phyloP scores from a whole-genome alignment of 2,888 invertebrate genomes.

The Oxyscelio sp. region DNA sequence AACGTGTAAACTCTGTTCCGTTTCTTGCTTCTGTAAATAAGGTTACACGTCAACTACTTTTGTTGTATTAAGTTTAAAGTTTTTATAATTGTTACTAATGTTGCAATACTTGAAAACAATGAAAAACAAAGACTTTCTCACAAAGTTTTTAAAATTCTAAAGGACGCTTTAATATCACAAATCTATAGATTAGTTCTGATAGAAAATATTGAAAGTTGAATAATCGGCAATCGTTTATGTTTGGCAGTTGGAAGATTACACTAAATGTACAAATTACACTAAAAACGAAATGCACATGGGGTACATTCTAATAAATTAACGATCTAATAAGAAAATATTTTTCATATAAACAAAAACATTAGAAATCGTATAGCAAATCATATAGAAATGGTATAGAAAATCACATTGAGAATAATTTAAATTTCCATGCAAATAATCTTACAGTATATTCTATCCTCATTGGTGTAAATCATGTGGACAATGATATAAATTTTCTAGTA shows the following conservation, averaged over 20 bases:
- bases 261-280: too few relatives aligned
- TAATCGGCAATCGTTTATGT: slow-evolving; percentile 12
- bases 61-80: slow-evolving; percentile 20
- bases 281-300: too few relatives aligned
- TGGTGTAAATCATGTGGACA: too few relatives aligned
- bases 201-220: slow-evolving; percentile 35
- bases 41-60: slow-evolving; percentile 8
- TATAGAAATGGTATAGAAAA: too few relatives aligned
- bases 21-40: slow-evolving; percentile 32
- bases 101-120: slow-evolving; percentile 38
- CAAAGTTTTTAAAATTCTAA: slow-evolving; percentile 43
- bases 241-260: slow-evolving; percentile 19
- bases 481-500: too few relatives aligned
- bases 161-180: slow-evolving; percentile 23
- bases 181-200: slow-evolving; percentile 27
- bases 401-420: too few relatives aligned
- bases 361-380: too few relatives aligned
- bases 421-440: too few relatives aligned
- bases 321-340: too few relatives aligned
- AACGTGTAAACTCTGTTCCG: background rate
- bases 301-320: too few relatives aligned
- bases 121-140: slow-evolving; percentile 54
- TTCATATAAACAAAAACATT: too few relatives aligned
- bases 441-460: too few relatives aligned
- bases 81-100: slow-evolving; percentile 50